Conservation (phyloP, 92 coral and sea anemone genomes). For the Virgularia gustaviana region DNA sequence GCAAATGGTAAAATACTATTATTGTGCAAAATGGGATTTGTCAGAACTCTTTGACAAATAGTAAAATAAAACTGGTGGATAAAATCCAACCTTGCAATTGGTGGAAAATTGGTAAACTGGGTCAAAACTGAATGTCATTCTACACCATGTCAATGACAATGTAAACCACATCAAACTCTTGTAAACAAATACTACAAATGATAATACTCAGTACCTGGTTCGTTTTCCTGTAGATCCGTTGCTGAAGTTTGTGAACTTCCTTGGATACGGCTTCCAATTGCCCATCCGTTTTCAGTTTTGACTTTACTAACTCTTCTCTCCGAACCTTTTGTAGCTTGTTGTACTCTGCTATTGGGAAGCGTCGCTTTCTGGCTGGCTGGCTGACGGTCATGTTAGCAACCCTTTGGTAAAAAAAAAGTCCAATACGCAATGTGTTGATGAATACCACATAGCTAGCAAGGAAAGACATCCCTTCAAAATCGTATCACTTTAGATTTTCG, state of each 20-base stretch:
- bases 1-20: too few species aligned
- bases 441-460: not conserved
- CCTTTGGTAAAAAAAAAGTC: constrained; percentile 25
- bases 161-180: not conserved
- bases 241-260: constrained; percentile 2
- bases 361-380: constrained; percentile 32
- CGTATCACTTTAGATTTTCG: constrained; percentile 45
- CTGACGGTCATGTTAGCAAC: constrained; percentile 23
- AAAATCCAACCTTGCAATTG: not conserved
- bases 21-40: too few species aligned
- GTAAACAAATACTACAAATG: not conserved
- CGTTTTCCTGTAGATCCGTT: not conserved
- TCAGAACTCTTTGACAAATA: too few species aligned
- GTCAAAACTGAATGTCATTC: not conserved
- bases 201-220: constrained; percentile 1
- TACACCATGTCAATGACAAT: not conserved
- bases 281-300: not conserved
- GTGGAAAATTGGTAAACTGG: too few species aligned
- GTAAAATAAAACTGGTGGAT: too few species aligned
- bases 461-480: constrained; percentile 9
- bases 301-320: constrained; percentile 9
- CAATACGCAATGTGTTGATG: not conserved
- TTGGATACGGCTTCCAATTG: constrained; percentile 1
- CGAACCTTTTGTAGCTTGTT: constrained; percentile 35
- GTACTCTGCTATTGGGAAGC: constrained; percentile 54